Conservation (phyloP, 2,113 vertebrate genomes). For the Brevimyrus niger region DNA sequence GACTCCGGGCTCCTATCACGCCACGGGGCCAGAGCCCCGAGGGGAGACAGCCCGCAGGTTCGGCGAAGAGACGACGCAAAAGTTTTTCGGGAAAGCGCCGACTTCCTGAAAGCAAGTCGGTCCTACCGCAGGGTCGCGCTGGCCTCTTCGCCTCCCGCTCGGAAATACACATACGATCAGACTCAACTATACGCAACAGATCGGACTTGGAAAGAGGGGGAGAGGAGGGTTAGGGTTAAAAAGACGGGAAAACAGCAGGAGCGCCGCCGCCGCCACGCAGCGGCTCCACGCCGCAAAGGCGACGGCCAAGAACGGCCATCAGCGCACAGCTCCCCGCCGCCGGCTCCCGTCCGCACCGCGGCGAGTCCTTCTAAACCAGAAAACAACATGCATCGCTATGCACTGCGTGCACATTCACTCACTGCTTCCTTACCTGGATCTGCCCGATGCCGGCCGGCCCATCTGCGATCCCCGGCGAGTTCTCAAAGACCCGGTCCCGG, state of each 20-base stretch:
- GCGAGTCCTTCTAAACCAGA: not conserved
- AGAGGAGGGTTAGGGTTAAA: not conserved
- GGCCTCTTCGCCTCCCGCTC: not conserved
- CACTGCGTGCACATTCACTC: not conserved
- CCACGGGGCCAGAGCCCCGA: not conserved
- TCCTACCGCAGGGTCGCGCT: not conserved
- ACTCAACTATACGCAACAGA: not conserved
- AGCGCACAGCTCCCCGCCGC: not conserved
- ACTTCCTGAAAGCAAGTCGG: not conserved
- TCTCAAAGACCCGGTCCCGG: constrained; percentile 76
- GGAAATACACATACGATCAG: not conserved
- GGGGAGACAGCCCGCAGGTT: not conserved
- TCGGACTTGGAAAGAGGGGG: not conserved
- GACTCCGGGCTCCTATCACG: not conserved
- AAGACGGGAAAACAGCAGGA: not conserved
- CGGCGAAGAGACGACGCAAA: not conserved
- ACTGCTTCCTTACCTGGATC: constrained; percentile 53
- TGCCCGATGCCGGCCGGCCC: constrained; percentile 43
- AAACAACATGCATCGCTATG: not conserved
- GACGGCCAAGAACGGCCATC: not conserved
- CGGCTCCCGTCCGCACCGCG: not conserved
- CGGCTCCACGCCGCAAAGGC: not conserved
- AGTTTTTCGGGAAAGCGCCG: not conserved
- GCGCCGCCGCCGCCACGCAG: not conserved
- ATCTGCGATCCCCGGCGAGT: constrained; percentile 51